Evolutionary conservation across 2,888 invertebrate species (phyloP).

Genomic region (Leptopilina drosophilae): DNA sequence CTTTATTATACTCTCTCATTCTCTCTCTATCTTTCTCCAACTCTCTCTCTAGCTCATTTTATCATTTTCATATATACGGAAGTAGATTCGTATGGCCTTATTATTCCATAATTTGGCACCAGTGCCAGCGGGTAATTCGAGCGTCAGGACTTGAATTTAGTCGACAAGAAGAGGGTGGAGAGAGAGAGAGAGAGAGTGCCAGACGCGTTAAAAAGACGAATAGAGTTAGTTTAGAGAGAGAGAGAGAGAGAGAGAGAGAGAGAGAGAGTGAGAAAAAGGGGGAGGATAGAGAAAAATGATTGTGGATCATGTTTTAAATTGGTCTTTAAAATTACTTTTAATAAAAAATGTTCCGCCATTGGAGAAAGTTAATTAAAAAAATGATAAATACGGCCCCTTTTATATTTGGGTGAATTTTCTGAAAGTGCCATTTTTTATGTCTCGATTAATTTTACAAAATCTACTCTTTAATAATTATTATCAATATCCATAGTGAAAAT

Average conservation of each 20-base stretch:
- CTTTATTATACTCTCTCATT: background rate
- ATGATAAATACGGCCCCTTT: background rate
- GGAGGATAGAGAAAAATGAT: background rate
- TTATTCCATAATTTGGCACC: slow-evolving; percentile 54
- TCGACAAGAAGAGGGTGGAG: slow-evolving; percentile 40
- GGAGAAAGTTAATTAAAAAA: background rate
- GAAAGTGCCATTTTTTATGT: no score
- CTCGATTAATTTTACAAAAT: no score
- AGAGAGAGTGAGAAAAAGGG: no score
- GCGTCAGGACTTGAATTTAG: slow-evolving; percentile 35
- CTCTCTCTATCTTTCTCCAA: background rate
- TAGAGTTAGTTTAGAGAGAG: background rate
- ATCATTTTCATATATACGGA: slow-evolving; percentile 36
- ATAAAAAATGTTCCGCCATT: no score
- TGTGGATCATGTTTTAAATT: background rate
- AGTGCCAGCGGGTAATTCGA: slow-evolving; percentile 41
- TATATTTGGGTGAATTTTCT: no score
- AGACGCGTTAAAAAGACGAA: slow-evolving; percentile 29
- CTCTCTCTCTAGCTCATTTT: background rate
- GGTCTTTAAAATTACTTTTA: background rate
- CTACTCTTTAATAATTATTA: no score
- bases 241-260: no score
- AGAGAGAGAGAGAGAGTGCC: slow-evolving; percentile 6
- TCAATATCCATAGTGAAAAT: no score
- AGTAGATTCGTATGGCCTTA: slow-evolving; percentile 42